Percentiles rank a stretch among this genome's conserved stretches.
Evolutionary conservation across 2,797 vertebrate genomes (phyloP).

Genomic region (Mormyrus hasselquistii): DNA sequence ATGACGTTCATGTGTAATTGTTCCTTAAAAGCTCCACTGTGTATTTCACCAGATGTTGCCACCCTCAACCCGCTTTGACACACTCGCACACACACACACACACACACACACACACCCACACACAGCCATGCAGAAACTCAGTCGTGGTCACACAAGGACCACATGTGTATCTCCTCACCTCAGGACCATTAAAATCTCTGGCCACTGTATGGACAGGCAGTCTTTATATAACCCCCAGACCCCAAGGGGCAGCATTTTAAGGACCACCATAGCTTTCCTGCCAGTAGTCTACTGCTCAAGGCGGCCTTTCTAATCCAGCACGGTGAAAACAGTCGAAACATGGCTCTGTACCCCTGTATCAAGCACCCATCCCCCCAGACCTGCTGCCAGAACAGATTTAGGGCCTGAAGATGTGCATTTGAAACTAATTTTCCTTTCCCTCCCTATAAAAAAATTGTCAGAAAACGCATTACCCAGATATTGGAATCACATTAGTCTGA

Average conservation of each 20-base stretch:
- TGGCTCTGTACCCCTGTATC: background rate
- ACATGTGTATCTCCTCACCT: background rate
- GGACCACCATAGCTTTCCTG: background rate
- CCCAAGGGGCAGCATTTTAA: background rate
- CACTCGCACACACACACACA: too few species aligned
- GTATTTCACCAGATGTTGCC: slow-evolving; percentile 2
- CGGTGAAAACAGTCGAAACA: background rate
- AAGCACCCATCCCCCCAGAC: background rate
- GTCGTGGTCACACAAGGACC: background rate
- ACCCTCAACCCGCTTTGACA: background rate
- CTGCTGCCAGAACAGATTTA: background rate
- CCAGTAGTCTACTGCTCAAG: background rate
- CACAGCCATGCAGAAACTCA: background rate
- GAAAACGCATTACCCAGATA: background rate
- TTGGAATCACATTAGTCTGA: slow-evolving; percentile 2
- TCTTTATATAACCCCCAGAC: background rate
- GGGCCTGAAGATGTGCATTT: background rate
- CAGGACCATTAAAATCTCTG: background rate
- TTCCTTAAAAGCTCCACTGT: background rate
- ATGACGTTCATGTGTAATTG: slow-evolving; percentile 3
- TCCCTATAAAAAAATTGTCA: background rate
- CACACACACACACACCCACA: background rate
- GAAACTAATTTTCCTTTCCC: background rate
- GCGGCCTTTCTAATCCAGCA: background rate
- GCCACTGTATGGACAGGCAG: background rate